Evolutionary conservation across 1,140 invertebrate species (phyloP).

Genomic region (Eumeta japonica): DNA sequence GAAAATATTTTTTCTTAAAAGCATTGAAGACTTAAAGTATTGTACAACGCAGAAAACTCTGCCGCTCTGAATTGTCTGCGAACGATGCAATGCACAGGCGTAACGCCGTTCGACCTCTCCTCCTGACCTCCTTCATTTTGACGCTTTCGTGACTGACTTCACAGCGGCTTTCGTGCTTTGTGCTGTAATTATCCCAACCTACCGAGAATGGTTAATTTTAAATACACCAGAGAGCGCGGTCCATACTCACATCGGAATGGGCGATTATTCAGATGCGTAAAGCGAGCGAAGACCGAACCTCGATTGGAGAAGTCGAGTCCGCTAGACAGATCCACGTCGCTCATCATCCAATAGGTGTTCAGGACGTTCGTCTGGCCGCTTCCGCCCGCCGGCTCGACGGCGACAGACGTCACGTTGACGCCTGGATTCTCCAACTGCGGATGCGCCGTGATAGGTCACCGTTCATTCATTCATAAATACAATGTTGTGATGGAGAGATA

Average conservation of each 20-base stretch:
- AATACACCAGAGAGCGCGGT: too few species aligned
- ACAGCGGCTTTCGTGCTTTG: too few species aligned
- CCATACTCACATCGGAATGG: conserved; percentile 61
- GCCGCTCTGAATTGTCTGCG: too few species aligned
- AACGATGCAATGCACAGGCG: too few species aligned
- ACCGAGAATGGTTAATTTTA: too few species aligned
- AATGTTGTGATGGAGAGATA: neutral
- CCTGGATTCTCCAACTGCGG: conserved; percentile 42
- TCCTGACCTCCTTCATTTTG: too few species aligned
- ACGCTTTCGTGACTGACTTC: too few species aligned
- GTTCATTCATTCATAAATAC: neutral
- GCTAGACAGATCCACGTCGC: conserved; percentile 61
- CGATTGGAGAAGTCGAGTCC: conserved; percentile 62
- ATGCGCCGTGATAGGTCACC: neutral
- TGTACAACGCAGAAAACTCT: too few species aligned
- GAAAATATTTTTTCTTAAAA: too few species aligned
- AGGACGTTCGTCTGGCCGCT: conserved; percentile 36
- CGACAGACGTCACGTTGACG: conserved; percentile 29
- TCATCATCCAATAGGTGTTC: conserved; percentile 63
- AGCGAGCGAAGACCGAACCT: conserved; percentile 58
- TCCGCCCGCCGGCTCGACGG: conserved; percentile 26
- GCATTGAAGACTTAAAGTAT: too few species aligned
- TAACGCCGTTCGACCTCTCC: too few species aligned
- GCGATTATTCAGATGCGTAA: conserved; percentile 67
- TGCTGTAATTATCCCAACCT: too few species aligned